Conservation (phyloP, 2,797 vertebrate species). For the Lepus townsendii region DNA sequence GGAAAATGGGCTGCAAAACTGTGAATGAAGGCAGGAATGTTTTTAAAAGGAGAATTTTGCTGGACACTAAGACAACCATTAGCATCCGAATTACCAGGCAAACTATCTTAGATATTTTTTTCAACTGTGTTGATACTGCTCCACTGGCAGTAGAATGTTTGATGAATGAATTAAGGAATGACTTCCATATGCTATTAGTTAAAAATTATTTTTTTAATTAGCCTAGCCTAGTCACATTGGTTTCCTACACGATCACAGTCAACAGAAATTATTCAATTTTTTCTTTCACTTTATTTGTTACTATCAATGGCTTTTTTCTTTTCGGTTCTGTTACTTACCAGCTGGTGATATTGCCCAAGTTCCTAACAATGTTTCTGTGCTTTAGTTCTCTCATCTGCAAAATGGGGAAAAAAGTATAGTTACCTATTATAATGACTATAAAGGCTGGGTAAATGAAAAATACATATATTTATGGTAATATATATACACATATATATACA, state of each 20-base stretch:
- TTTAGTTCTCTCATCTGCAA: neutral
- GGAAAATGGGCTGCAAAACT: neutral
- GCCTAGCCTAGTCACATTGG: neutral
- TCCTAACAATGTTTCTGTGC: neutral
- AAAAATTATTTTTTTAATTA: neutral
- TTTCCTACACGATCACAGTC: conserved; percentile 15
- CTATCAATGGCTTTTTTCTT: neutral
- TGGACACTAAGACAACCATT: neutral
- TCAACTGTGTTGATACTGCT: neutral
- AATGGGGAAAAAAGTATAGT: neutral
- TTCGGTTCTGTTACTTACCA: neutral
- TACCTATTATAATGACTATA: neutral
- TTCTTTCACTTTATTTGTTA: neutral
- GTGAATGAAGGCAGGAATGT: neutral
- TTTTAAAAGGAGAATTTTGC: neutral
- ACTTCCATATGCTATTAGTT: neutral
- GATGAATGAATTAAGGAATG: neutral
- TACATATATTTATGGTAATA: neutral
- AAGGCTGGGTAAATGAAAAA: neutral
- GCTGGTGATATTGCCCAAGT: neutral
- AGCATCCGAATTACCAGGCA: neutral
- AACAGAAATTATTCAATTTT: neutral
- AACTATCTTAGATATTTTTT: neutral
- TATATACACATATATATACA: neutral
- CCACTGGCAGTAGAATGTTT: neutral